Evolutionary conservation across 2,888 invertebrate genomes (phyloP), one percentile per base, ranked within the genome.

Genomic region (Leptinotarsa juncta): DNA sequence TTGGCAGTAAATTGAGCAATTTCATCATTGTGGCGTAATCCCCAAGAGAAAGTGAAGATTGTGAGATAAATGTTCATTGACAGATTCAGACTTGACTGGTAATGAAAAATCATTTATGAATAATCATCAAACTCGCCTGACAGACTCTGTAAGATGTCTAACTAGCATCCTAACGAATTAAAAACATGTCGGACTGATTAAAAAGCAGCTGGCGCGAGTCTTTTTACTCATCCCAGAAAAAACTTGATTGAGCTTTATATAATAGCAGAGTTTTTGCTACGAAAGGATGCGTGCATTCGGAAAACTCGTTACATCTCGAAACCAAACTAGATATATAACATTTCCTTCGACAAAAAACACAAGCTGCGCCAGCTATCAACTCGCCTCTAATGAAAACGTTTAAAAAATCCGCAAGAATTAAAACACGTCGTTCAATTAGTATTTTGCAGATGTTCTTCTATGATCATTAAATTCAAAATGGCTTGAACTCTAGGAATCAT

Each of bases 401-500:
- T 23, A 69, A 69, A 57, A 69, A 69, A 69, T 48, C 20, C 57
- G 42, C 57, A 20, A n/a, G 57, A 48, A 32, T 57, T 57, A 48
- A 69, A 69, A 42, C 57, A 23, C 68, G 20, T 7, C 68, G 15
- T 68, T 53, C 68, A 68, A 55, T 68, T 69, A 57, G 51, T 55
- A 69, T 57, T 69, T 57, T 49, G 57, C 68, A 69, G 69, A 69
- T 69, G 69, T 23, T 69, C 42, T 69, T 49, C 69, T 69, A 62
- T 62, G 69, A 69, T 69, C 69, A 69, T 69, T 69, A 69, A 50
- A 20, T 57, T 69, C 15, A 50, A 69, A 69, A 57, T 42, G 18
- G 42, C 49, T 48, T 49, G 15, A 57, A 57, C 42, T 57, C 69
- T 23, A 60, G 60, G 23, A 57, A 69, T 69, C 48, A 69, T 69